These are phyloP conservation scores for Drosophila paramelanica DNA, from an alignment of 2,888 invertebrate genomes.

Conservation along the genomic window DNA sequence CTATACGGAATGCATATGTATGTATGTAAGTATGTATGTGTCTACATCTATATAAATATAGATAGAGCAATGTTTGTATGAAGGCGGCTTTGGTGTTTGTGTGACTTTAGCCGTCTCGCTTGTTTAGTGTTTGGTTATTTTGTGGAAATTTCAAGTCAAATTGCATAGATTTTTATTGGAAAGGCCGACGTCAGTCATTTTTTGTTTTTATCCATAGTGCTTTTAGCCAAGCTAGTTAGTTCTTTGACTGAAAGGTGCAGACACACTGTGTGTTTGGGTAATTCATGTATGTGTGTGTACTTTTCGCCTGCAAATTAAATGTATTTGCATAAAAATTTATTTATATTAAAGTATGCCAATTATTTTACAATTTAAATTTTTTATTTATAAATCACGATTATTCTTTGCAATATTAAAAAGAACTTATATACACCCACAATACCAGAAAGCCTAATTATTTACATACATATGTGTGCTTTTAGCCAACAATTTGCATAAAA, in stretches of 20 bases:
- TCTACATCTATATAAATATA: neutral
- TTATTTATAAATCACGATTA: no score
- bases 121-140: conserved; percentile 61
- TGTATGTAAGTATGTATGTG: neutral
- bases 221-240: conserved; percentile 1
- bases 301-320: no score
- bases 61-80: conserved; percentile 6
- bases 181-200: conserved; percentile 43
- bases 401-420: no score
- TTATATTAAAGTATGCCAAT: no score
- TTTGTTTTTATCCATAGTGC: no score
- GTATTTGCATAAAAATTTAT: no score
- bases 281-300: neutral
- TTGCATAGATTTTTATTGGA: conserved; percentile 57
- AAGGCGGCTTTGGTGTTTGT: neutral
- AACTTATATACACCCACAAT: no score
- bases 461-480: no score
- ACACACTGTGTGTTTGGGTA: conserved; percentile 5
- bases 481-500: no score
- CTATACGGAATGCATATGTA: conserved; percentile 2
- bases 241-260: conserved; percentile 14
- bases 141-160: conserved; percentile 66
- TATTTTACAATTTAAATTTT: no score
- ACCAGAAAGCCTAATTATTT: no score
- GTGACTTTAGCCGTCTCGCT: conserved; percentile 9